Base-by-base conservation (phyloP, 2,888 invertebrate genomes). In the Panzeria rudis region DNA sequence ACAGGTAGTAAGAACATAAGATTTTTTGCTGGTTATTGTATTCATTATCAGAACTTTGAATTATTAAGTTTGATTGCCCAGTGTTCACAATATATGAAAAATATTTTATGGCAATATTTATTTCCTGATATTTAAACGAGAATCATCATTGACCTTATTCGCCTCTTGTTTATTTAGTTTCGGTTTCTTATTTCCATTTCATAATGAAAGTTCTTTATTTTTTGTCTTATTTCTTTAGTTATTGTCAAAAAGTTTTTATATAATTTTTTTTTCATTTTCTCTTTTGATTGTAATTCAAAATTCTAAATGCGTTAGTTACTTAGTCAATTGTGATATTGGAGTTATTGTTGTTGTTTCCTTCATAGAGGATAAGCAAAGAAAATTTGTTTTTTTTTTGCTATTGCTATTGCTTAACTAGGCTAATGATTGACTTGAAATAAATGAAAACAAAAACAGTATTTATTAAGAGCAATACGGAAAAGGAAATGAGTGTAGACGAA, bases 231-330 rank as follows among this genome's bases (percentile, higher is more conserved):
- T 66, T 38, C 17, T 35, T 38, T 61, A 8, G n/a, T 5, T 32
- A 54, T 41, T 13, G 13, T 52, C 13, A 47, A 32, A 20, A 35
- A 52, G 11, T 23, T 56, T 61, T 32, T 29, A n/a, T 20, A 7
- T 25, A 13, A 29, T 4, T 47, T 62, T 17, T 32, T 54, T 50
- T 1, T 71, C 9, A 17, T 44, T 44, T 56, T 29, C 13, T 25
- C 25, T 52, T 59, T 41, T 61, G 50, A 23, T 69, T 75, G 29
- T 64, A 61, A 59, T 72, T 72, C 80, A 41, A 62, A 84, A 59
- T 72, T 72, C 77, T 41, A 62, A 84, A 84, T 84, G 61, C 47
- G 52, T 81, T 84, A 47, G 54, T 81, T 81, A 73, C 66, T 81
- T 69, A 73, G 72, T 73, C 47, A 72, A 73, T 81, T 52, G 44